Base-by-base conservation (phyloP, 2,797 vertebrate genomes). In the Eupleurogrammus muticus region DNA sequence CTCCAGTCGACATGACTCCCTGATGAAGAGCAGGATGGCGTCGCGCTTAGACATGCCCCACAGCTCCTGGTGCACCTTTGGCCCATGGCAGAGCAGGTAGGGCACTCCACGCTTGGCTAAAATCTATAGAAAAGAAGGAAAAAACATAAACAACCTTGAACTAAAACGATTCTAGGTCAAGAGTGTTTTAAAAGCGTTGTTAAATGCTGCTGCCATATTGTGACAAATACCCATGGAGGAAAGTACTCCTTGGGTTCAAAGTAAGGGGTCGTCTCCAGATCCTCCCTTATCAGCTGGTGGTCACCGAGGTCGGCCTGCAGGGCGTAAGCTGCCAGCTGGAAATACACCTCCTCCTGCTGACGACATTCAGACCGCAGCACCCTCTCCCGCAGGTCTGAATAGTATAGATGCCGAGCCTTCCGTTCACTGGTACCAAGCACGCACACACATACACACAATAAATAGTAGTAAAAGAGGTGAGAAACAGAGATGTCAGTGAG, bases 221-320 rank as follows among this genome's bases (percentile, higher is more conserved):
- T 19, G 32, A 48, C 51, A 85, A 95, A 87, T 91, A 98, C 96
- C 97, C 96, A 98, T 1, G 94, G 95, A 0, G 96, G 97, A 67
- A 98, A 97, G 87, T 96, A 98, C 57, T 95, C 90, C 72, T 96
- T 96, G 16, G 96, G 95, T 89, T 97, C 94, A 89, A 98, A 98
- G 86, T 97, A 97, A 60, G 89, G 84, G 24, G 81, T 83, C 23
- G 56, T 61, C 81, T 82, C 81, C 35, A 56, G 36, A 3, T 86
- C 76, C 13, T 93, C 92, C 40, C 72, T 80, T 0, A 85, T 83
- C 55, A 90, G 90, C 4, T 73, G 87, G 84, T 94, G 93, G 89
- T 96, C 93, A 6, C 94, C 95, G 66, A 96, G 89, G 81, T 98
- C 96, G 6, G 96, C 95, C 90, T 99, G 97, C 54, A 98, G 80